Base-by-base conservation (phyloP, 2,888 invertebrate species). In the Xestobium rufovillosum region DNA sequence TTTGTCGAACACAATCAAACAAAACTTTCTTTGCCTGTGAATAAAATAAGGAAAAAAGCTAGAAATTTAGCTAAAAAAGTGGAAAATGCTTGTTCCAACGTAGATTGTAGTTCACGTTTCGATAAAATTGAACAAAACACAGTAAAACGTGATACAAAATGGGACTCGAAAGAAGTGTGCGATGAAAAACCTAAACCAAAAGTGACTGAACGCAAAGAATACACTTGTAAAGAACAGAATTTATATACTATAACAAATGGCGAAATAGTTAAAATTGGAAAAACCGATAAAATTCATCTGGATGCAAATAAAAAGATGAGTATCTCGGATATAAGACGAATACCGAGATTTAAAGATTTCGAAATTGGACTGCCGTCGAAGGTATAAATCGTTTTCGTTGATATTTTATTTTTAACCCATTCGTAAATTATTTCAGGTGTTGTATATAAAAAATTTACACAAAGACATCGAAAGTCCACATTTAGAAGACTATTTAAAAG, bases 401-500 rank as follows among this genome's bases (percentile, higher is more conserved):
- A n/a, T n/a, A n/a, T n/a, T n/a, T n/a, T n/a, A n/a, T n/a, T n/a
- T n/a, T n/a, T n/a, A n/a, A n/a, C n/a, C n/a, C n/a, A n/a, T n/a
- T n/a, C n/a, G n/a, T n/a, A n/a, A n/a, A n/a, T n/a, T n/a, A n/a
- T n/a, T n/a, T n/a, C n/a, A n/a, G 9, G 64, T 67, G 4, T 56
- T 76, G 4, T 75, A 69, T 51, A 48, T 75, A 11, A 75, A 74
- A 59, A 76, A 76, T 53, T 67, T 75, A 40, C 61, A 70, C 1
- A 63, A 68, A 3, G 51, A 58, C 30, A 65, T 72, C 3, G 63
- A 57, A 2, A n/a, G n/a, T n/a, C n/a, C n/a, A n/a, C n/a, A n/a
- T n/a, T n/a, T n/a, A n/a, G 65, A 68, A 47, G 65, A 65, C 13
- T 70, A 72, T 47, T 49, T 44, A 44, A n/a, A n/a, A n/a, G n/a